Evolutionary conservation across 2,797 vertebrate species (phyloP).

Genomic region (Argya squamiceps): DNA sequence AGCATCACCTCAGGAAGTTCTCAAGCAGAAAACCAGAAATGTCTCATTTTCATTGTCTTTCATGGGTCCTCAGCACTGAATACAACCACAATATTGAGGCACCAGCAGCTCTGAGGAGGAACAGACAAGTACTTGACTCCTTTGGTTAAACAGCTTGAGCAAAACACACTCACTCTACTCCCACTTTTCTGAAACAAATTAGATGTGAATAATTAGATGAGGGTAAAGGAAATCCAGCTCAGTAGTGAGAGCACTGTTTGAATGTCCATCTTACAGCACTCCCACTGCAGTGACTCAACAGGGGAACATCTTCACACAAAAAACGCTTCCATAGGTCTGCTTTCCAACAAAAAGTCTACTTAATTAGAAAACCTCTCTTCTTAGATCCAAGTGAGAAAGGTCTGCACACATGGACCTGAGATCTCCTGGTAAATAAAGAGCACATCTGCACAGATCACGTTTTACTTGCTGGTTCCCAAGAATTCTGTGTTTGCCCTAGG

Average conservation of each 20-base stretch:
- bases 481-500: background rate
- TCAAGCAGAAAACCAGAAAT: background rate
- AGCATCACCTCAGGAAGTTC: background rate
- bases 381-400: background rate
- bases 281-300: background rate
- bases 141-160: background rate
- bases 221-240: background rate
- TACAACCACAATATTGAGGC: background rate
- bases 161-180: background rate
- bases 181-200: conserved; percentile 15
- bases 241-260: background rate
- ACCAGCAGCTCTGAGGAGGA: background rate
- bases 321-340: background rate
- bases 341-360: background rate
- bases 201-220: background rate
- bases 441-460: background rate
- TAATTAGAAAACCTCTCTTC: background rate
- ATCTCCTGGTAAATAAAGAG: background rate
- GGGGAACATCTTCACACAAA: background rate
- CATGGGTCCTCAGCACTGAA: background rate
- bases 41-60: background rate
- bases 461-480: background rate
- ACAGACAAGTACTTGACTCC: background rate
- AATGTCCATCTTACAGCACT: conserved; percentile 1
- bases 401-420: background rate